Evolutionary conservation across 35 echinoderm and acorn worm species (phyloP).

Genomic region (Ptychodera flava): DNA sequence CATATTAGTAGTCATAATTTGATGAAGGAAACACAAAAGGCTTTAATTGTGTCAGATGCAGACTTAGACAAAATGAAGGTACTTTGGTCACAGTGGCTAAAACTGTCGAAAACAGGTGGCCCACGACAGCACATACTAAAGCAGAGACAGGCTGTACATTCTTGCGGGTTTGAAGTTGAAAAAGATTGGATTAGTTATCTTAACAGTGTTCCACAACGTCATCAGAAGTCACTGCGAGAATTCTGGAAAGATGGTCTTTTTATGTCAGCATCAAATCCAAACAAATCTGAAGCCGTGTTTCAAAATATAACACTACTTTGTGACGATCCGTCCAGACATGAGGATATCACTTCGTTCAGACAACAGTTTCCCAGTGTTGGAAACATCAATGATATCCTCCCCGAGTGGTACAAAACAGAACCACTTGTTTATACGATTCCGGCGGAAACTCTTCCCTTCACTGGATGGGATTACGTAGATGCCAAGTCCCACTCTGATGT

Average conservation of each 20-base stretch:
- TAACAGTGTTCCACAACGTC: not conserved
- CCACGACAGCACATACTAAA: not conserved
- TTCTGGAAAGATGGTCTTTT: not conserved
- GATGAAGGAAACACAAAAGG: not conserved
- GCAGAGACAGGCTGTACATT: not conserved
- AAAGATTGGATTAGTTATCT: not conserved
- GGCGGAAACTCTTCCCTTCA: too few species aligned
- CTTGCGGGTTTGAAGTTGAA: not conserved
- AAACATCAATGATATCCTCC: too few species aligned
- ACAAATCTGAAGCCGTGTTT: not conserved
- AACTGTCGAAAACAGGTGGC: not conserved
- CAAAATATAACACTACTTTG: not conserved
- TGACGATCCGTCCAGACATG: not conserved
- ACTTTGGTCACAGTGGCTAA: not conserved
- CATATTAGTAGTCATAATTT: not conserved
- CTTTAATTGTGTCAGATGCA: not conserved
- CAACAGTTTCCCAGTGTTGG: too few species aligned
- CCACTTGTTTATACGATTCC: too few species aligned
- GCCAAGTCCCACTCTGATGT: too few species aligned
- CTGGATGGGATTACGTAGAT: too few species aligned
- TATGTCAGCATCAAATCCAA: not conserved
- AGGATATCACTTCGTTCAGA: too few species aligned
- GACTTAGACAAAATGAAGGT: not conserved
- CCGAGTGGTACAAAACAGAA: too few species aligned
- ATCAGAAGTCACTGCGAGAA: not conserved